These are phyloP conservation scores for Blastobasis lacticolella DNA, from an alignment of 2,888 invertebrate species.

Conservation along the genomic window DNA sequence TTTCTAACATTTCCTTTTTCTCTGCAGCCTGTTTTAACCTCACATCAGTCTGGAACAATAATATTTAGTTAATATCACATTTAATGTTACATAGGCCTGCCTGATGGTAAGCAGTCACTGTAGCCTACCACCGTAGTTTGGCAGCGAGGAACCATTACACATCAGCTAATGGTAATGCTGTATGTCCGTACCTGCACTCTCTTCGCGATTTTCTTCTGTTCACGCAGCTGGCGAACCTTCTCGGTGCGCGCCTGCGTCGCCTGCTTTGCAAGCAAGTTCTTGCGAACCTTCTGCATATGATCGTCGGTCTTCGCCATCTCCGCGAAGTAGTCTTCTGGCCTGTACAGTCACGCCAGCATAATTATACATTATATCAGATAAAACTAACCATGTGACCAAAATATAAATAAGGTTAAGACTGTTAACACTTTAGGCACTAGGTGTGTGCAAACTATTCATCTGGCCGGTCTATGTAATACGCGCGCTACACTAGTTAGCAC, in stretches of 20 bases:
- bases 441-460: background rate
- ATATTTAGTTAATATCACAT: background rate
- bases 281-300: slow-evolving; percentile 97
- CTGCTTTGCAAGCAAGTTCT: slow-evolving; percentile 88
- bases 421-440: background rate
- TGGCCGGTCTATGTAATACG: background rate
- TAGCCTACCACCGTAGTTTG: too few relatives aligned
- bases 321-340: slow-evolving; percentile 97
- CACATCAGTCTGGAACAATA: slow-evolving; percentile 79
- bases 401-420: background rate
- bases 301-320: slow-evolving; percentile 98
- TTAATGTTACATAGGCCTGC: too few relatives aligned
- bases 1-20: slow-evolving; percentile 92
- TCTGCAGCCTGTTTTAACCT: slow-evolving; percentile 90
- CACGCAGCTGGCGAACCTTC: slow-evolving; percentile 90
- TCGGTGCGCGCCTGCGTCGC: slow-evolving; percentile 90
- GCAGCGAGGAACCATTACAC: too few relatives aligned
- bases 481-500: background rate
- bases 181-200: slow-evolving; percentile 75
- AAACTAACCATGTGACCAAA: too few relatives aligned
- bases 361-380: too few relatives aligned
- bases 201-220: slow-evolving; percentile 94
- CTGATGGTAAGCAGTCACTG: too few relatives aligned
- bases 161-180: too few relatives aligned
- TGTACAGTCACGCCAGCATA: slow-evolving; percentile 17